Conservation (phyloP, 2,797 vertebrate genomes). For the Gouania willdenowi region DNA sequence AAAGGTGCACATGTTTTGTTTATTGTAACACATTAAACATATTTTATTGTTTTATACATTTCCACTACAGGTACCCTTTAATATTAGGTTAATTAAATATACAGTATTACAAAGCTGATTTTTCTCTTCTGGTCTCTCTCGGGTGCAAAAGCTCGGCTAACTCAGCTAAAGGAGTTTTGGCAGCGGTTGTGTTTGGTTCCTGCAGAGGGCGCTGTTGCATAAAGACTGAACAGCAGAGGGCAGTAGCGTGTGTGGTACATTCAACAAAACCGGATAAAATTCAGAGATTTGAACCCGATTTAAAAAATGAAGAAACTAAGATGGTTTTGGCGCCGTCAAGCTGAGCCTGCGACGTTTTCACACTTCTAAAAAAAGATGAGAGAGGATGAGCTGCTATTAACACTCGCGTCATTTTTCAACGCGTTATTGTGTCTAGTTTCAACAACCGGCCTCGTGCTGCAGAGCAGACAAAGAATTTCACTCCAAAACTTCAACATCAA, state of each 20-base stretch:
- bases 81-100: no score
- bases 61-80: no score
- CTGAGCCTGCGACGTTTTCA: not conserved
- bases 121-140: slow-evolving; percentile 1
- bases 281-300: no score
- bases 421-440: slow-evolving; percentile 54
- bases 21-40: no score
- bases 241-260: no score
- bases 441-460: slow-evolving; percentile 29
- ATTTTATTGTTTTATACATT: no score
- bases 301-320: no score
- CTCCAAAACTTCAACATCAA: slow-evolving; percentile 6
- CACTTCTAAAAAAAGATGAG: slow-evolving; percentile 9
- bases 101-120: no score
- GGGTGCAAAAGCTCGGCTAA: not conserved
- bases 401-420: slow-evolving; percentile 73
- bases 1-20: no score
- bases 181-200: slow-evolving; percentile 34
- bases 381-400: slow-evolving; percentile 27
- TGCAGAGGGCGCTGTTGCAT: slow-evolving; percentile 68
- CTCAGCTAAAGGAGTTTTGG: slow-evolving; percentile 10
- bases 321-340: no score
- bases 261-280: not conserved
- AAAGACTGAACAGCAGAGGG: slow-evolving; percentile 43
- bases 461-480: slow-evolving; percentile 13